phyloP scores from a whole-genome alignment of 2,888 invertebrate genomes.

The Dasypolia templi region DNA sequence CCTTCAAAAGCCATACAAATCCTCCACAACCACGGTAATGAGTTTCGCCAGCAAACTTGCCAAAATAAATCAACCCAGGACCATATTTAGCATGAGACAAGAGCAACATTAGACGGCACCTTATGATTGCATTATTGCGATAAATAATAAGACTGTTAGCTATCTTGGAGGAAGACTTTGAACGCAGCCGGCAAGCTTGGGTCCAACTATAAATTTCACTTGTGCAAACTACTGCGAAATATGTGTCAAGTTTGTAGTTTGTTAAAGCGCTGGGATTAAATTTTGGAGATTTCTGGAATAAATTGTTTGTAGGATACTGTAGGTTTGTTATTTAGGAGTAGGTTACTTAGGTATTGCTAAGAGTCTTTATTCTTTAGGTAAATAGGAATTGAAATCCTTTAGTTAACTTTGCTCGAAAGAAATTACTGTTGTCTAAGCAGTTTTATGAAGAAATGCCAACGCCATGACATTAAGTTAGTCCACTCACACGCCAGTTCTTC shows the following conservation, averaged over 20 bases:
- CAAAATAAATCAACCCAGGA: slow-evolving; percentile 42
- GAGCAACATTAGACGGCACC: slow-evolving; percentile 49
- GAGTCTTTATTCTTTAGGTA: background rate
- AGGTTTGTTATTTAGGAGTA: background rate
- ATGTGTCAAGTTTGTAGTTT: slow-evolving; percentile 58
- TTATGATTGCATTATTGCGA: slow-evolving; percentile 64
- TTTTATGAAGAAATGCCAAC: background rate
- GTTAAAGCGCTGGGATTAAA: slow-evolving; percentile 31
- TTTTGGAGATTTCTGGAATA: slow-evolving; percentile 44
- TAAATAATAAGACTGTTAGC: slow-evolving; percentile 61
- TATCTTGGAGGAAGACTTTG: slow-evolving; percentile 46
- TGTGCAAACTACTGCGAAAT: slow-evolving; percentile 57
- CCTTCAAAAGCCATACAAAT: slow-evolving; percentile 22
- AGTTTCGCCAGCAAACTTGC: slow-evolving; percentile 47
- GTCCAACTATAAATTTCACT: slow-evolving; percentile 56
- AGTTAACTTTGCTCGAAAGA: background rate
- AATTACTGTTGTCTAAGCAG: background rate
- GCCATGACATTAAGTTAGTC: background rate
- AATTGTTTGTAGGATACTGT: background rate
- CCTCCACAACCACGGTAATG: slow-evolving; percentile 30
- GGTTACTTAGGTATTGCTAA: background rate
- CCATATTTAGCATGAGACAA: slow-evolving; percentile 57
- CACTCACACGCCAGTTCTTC: too few species aligned
- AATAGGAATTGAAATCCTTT: too few species aligned
- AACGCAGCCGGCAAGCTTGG: slow-evolving; percentile 51